Evolutionary conservation across 2,888 invertebrate genomes (phyloP).

Genomic region (Eilema caniola): DNA sequence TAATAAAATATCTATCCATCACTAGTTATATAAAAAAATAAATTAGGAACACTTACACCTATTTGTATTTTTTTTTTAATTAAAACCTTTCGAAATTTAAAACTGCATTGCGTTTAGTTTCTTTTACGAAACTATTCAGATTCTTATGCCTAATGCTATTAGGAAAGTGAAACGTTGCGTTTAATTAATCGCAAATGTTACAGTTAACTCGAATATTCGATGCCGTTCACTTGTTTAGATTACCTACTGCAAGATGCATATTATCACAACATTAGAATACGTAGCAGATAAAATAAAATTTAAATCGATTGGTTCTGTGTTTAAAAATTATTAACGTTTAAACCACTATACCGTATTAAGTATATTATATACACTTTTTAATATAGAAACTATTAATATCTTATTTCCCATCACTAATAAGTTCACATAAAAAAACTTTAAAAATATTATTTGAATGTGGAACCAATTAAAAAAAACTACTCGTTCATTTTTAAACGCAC

Average conservation of each 20-base stretch:
- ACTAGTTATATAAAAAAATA: background rate
- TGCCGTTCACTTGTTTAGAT: constrained; percentile 15
- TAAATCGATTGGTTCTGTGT: background rate
- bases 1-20: constrained; percentile 4
- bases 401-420: background rate
- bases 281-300: background rate
- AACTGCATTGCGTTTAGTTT: constrained; percentile 5
- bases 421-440: background rate
- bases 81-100: background rate
- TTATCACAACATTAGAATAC: background rate
- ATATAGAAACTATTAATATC: background rate
- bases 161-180: constrained; percentile 11
- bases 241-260: background rate
- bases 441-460: background rate
- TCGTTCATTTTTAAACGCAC: constrained; percentile 12
- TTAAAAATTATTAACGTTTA: background rate
- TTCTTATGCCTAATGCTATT: background rate
- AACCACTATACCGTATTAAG: background rate
- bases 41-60: background rate
- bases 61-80: background rate
- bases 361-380: background rate
- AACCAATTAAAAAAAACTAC: background rate
- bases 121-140: background rate
- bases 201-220: constrained; percentile 39
- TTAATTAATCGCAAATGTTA: constrained; percentile 25